phyloP scores from a whole-genome alignment of 2,888 invertebrate genomes.

The Tridacna crocea region DNA sequence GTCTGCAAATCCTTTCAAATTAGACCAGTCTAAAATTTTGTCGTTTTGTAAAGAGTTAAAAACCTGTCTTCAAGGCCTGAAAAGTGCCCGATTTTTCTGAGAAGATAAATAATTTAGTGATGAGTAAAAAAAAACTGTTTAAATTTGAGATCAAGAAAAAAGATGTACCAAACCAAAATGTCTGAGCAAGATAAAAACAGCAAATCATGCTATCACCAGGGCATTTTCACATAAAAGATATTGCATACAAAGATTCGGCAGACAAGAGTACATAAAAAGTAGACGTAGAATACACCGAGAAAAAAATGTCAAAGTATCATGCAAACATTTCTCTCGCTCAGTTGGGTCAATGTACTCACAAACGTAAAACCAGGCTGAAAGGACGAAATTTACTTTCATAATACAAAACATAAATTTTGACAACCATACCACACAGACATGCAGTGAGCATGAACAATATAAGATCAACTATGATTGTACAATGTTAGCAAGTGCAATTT shows the following conservation, averaged over 20 bases:
- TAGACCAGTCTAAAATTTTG: too few relatives aligned
- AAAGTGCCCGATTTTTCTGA: too few relatives aligned
- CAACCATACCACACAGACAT: neutral
- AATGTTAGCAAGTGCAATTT: too few relatives aligned
- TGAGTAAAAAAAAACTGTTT: too few relatives aligned
- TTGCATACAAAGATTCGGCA: constrained; percentile 13
- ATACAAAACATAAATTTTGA: neutral
- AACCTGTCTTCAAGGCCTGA: neutral
- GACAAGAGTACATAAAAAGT: neutral
- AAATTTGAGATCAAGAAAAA: neutral
- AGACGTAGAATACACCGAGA: constrained; percentile 21
- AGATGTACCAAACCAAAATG: too few relatives aligned
- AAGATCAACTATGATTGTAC: too few relatives aligned
- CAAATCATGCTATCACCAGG: neutral
- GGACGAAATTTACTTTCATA: neutral
- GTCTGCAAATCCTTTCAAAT: too few relatives aligned
- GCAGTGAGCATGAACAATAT: neutral
- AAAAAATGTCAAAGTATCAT: constrained; percentile 15
- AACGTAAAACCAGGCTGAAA: constrained; percentile 54
- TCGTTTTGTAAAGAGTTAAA: neutral
- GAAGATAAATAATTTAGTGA: too few relatives aligned
- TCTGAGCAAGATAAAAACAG: too few relatives aligned
- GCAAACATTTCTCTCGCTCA: constrained; percentile 25
- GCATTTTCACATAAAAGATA: constrained; percentile 9
- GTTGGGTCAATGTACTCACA: constrained; percentile 52